These are phyloP conservation scores for Cosmorhoe ocellata DNA, from an alignment of 2,888 invertebrate species.

Conservation along the genomic window DNA sequence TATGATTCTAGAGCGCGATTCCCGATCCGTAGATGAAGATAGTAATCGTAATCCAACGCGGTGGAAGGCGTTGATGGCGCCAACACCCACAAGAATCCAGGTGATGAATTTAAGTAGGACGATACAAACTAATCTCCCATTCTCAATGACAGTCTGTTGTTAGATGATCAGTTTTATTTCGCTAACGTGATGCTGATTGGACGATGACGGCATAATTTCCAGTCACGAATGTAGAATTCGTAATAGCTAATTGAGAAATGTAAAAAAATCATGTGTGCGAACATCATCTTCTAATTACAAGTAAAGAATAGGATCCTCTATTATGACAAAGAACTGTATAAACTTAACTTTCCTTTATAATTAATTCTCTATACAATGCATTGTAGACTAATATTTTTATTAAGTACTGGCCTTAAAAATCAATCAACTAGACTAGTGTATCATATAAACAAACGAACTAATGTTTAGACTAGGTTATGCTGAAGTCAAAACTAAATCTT, in stretches of 20 bases:
- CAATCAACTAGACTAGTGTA: neutral
- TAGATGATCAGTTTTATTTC: too few relatives aligned
- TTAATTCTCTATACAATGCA: too few relatives aligned
- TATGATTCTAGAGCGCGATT: neutral
- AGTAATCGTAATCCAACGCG: conserved; percentile 26
- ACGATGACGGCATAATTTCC: neutral
- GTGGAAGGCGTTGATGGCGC: conserved; percentile 38
- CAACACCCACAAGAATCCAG: conserved; percentile 22
- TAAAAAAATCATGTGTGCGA: neutral
- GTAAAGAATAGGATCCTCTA: too few relatives aligned
- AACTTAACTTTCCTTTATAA: too few relatives aligned
- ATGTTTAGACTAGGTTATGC: conserved; percentile 20
- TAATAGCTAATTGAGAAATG: neutral
- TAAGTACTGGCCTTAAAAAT: too few relatives aligned
- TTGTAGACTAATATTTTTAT: too few relatives aligned
- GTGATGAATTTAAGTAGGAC: conserved; percentile 2
- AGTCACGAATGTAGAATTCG: neutral
- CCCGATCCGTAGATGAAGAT: neutral
- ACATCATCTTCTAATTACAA: too few relatives aligned
- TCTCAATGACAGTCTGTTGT: neutral
- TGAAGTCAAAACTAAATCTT: conserved; percentile 20
- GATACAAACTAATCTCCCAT: neutral
- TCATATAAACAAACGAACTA: conserved; percentile 12
- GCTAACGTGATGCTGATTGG: neutral
- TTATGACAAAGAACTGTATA: neutral